These are phyloP conservation scores for Cygnus atratus DNA, from an alignment of 2,113 vertebrate species.

Conservation along the genomic window DNA sequence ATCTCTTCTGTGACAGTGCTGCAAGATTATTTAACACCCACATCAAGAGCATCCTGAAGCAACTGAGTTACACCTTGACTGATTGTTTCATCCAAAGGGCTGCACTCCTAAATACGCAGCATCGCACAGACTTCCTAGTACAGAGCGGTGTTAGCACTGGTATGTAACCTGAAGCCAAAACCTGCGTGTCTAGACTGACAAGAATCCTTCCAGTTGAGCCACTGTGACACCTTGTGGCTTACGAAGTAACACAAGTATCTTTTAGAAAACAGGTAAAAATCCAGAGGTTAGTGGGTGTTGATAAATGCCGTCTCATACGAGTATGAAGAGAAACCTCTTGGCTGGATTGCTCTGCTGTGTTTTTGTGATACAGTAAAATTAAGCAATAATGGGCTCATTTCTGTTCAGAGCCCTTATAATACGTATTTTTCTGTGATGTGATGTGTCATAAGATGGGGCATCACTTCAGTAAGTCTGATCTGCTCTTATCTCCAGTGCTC, in stretches of 20 bases:
- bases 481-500: neutral
- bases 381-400: neutral
- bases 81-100: neutral
- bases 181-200: slow-evolving; percentile 42
- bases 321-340: neutral
- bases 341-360: neutral
- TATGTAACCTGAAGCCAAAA: slow-evolving; percentile 7
- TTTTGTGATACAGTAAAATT: neutral
- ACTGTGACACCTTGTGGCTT: slow-evolving; percentile 53
- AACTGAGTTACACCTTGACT: neutral
- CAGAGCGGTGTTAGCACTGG: neutral
- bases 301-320: neutral
- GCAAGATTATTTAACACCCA: slow-evolving; percentile 17
- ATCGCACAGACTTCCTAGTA: neutral
- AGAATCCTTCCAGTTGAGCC: slow-evolving; percentile 33
- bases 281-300: neutral
- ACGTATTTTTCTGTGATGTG: neutral
- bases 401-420: neutral
- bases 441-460: neutral
- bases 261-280: neutral
- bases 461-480: neutral
- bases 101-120: neutral
- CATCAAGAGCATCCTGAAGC: neutral
- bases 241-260: neutral
- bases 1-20: neutral